Evolutionary conservation across 2,888 invertebrate genomes (phyloP), one percentile per base, ranked within the genome.

Genomic region (Zeuzera pyrina): DNA sequence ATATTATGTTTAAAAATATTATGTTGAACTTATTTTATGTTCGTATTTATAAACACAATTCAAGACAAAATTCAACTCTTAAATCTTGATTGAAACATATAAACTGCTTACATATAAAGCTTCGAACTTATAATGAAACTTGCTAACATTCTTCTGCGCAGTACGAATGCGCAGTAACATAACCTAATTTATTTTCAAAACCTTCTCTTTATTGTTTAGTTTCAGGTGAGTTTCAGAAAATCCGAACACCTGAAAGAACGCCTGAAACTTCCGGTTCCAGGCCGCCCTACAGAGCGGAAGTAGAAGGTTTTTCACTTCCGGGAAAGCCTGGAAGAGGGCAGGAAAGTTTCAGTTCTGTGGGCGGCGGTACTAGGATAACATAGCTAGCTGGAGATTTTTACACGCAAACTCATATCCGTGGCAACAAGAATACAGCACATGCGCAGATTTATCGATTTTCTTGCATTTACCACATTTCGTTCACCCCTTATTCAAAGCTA

Each of bases 251-350:
- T 19, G 19, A 19, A 19, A 19, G 5, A 2, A 19, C 1, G 19
- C 5, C 1, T 5, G 1, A 8, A 19, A 19, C 19, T 7, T 12
- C 25, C 25, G 12, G 11, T 25, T 12, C 12, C 25, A n/a, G 8
- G 39, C 68, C 64, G 77, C 76, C 81, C 79, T 77, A 69, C 45
- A 58, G 35, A 47, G 38, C 65, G 71, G 70, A 73, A 70, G 53
- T 51, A 28, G 48, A 61, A 72, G 68, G 68, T 65, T 57, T 53
- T 49, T 33, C 47, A 57, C 51, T 57, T 67, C 72, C 68, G 67
- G 62, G 57, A 63, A 79, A 61, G 41, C 58, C 62, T 63, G 69
- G 60, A 64, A 26, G 34, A 30, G 34, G 34, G 34, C 34, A 34
- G 30, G 26, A 34, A 34, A 34, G 13, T 34, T 34, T 31, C 31